Conservation (phyloP, 1,140 invertebrate species). For the Nasonia vitripennis region DNA sequence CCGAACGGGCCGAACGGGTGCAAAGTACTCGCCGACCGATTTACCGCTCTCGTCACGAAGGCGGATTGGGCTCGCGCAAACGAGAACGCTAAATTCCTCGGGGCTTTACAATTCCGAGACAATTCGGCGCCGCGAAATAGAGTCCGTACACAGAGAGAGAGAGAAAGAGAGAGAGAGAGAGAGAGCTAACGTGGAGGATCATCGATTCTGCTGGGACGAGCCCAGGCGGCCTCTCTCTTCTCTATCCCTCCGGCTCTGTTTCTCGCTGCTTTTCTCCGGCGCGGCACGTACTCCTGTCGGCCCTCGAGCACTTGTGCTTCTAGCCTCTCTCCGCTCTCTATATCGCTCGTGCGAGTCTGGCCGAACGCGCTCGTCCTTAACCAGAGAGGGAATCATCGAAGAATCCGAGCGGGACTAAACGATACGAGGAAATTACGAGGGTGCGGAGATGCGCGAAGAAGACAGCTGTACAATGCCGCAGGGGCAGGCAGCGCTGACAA, state of each 20-base stretch:
- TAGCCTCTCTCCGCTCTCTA: not conserved
- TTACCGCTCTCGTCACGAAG: not conserved
- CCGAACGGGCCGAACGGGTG: not conserved
- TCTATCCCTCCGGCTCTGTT: not conserved
- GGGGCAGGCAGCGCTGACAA: not conserved
- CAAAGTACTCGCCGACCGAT: not conserved
- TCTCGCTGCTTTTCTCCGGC: not conserved
- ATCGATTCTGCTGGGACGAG: slow-evolving; percentile 44
- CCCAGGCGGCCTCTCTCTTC: not conserved
- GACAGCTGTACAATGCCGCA: not conserved
- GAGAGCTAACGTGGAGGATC: not conserved
- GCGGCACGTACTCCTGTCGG: not conserved
- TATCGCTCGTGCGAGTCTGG: not conserved
- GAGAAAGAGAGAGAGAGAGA: not conserved
- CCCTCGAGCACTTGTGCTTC: slow-evolving; percentile 17
- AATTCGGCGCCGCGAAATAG: not conserved
- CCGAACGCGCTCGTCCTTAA: too few species aligned
- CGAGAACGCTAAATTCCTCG: not conserved
- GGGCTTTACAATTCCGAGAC: not conserved
- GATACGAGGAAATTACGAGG: not conserved
- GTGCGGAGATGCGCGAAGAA: not conserved
- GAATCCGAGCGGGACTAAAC: not conserved
- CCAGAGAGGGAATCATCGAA: not conserved
- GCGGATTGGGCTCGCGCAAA: not conserved
- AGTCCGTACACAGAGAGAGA: not conserved